Evolutionary conservation across 2,888 invertebrate genomes (phyloP).

Genomic region (Hofmannophila pseudospretella): DNA sequence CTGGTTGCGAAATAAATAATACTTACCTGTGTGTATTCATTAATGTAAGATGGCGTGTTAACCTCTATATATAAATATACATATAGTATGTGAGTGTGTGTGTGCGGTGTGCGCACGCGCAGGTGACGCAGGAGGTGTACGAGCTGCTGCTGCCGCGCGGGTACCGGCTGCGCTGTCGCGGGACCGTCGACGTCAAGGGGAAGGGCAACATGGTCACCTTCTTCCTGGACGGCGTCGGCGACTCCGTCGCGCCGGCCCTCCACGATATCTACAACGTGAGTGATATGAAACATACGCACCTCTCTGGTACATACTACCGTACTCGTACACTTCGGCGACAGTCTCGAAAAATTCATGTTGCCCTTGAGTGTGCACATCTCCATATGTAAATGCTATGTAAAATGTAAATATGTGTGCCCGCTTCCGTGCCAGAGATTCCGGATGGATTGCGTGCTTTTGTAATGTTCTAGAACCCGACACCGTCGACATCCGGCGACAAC

Average conservation of each 20-base stretch:
- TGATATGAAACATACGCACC: conserved; percentile 17
- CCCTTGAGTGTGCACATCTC: no score
- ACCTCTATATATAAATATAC: no score
- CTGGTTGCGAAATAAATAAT: no score
- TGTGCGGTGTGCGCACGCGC: conserved; percentile 25
- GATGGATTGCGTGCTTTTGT: no score
- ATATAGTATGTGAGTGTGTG: conserved; percentile 7
- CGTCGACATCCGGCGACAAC: conserved; percentile 44
- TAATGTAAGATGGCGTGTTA: no score
- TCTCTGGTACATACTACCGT: no score
- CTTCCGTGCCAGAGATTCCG: no score
- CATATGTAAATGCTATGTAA: no score
- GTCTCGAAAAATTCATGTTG: no score
- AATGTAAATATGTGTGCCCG: no score
- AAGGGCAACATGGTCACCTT: conserved; percentile 97
- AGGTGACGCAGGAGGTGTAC: conserved; percentile 94
- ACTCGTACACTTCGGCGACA: no score
- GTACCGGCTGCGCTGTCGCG: conserved; percentile 90
- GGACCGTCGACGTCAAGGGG: conserved; percentile 93
- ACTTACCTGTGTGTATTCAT: no score
- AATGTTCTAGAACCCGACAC: conserved; percentile 49
- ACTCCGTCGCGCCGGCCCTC: conserved; percentile 17
- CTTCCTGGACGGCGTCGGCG: conserved; percentile 81
- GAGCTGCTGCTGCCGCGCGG: conserved; percentile 87
- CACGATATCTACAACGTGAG: conserved; percentile 48